Conservation (phyloP, 2,888 invertebrate genomes). For the Chaitophorus viminalis region DNA sequence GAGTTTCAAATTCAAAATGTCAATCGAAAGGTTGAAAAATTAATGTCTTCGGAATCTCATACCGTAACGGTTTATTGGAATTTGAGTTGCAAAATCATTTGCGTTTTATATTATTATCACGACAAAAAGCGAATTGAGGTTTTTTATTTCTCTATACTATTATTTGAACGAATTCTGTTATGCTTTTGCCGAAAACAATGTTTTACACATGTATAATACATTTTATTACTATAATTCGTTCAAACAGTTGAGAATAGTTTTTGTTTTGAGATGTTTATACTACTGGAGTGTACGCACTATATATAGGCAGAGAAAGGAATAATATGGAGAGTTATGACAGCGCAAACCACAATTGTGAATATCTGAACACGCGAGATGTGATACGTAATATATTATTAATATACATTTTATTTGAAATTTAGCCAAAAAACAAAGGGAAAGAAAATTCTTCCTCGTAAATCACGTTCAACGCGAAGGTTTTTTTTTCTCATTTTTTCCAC, state of each 20-base stretch:
- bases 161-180: background rate
- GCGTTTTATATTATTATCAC: too few relatives aligned
- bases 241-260: background rate
- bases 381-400: background rate
- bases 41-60: background rate
- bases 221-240: background rate
- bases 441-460: constrained; percentile 24
- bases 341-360: background rate
- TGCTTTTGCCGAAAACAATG: background rate
- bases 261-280: background rate
- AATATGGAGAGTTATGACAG: background rate
- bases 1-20: background rate
- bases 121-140: too few relatives aligned
- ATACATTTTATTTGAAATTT: constrained; percentile 17
- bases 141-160: too few relatives aligned
- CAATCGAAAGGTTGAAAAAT: background rate
- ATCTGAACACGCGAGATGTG: background rate
- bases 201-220: background rate
- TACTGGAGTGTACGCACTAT: background rate
- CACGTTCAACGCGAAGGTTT: constrained; percentile 12
- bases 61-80: background rate
- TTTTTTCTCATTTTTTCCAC: background rate
- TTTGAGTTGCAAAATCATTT: too few relatives aligned
- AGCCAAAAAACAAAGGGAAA: constrained; percentile 31
- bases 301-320: too few relatives aligned